Evolutionary conservation across 2,113 vertebrate genomes (phyloP), one percentile per base, ranked within the genome.

Genomic region (Pagrus major): DNA sequence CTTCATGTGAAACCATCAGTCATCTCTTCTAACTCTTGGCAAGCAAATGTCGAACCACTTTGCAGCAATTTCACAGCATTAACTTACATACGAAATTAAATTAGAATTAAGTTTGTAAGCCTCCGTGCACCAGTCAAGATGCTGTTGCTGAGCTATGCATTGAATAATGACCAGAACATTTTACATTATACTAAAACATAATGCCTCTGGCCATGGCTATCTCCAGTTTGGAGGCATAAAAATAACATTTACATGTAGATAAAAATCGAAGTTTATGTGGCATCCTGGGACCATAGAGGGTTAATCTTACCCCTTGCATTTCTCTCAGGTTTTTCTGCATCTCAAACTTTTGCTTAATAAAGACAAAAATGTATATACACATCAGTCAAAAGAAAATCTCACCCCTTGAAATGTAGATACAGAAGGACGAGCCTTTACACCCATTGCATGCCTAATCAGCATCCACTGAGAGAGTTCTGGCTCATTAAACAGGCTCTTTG

Each of bases 401-500:
- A 54, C 41, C 21, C 51, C 23, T 15, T 76, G 39, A 71, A 86
- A 78, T 79, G 69, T 71, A 79, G 47, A 71, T 65, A 41, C 21
- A 65, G 80, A 71, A 56, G 80, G 78, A 70, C 21, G 79, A 88
- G 82, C 37, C 44, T 82, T 84, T 87, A 83, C 83, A 81, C 63
- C 51, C 52, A 55, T 49, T 51, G 70, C 80, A 90, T 85, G 76
- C 67, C 85, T 89, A 91, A 91, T 94, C 92, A 90, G 88, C 87
- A 90, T 88, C 80, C 81, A 85, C 78, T 35, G 88, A 89, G 86
- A 85, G 86, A 82, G 87, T 90, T 87, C 63, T 55, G 91, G 85
- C 89, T 93, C 92, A 93, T 94, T 94, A 93, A 91, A 86, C 85
- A 86, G 80, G 89, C 81, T 87, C 92, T 90, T 91, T 90, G 89